A percentile compares a stretch with the other conserved stretches of the same genome.
These are phyloP conservation scores for Mastacembelus armatus DNA, from an alignment of 2,797 vertebrate genomes.

Conservation along the genomic window DNA sequence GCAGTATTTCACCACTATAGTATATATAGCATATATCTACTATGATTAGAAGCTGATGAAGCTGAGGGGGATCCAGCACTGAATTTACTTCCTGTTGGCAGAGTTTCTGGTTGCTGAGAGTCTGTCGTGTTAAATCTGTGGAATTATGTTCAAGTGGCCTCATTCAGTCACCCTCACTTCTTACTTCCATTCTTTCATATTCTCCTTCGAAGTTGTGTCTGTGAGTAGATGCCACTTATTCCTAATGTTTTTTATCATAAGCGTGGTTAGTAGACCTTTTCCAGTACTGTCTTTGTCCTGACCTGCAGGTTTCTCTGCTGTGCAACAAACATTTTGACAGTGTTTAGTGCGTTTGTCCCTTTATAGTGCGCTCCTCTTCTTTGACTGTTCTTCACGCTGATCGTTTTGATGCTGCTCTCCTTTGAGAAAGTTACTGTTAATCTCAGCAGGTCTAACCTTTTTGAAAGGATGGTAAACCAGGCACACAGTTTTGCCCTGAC, in stretches of 20 bases:
- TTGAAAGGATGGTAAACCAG: not conserved
- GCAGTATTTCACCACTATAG: no score
- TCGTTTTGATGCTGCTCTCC: not conserved
- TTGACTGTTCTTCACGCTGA: no score
- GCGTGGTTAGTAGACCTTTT: not conserved
- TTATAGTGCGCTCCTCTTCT: not conserved
- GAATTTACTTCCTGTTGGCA: not conserved
- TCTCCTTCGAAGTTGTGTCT: no score
- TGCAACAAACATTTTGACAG: not conserved
- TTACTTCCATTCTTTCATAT: no score
- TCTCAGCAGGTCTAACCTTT: constrained; percentile 1
- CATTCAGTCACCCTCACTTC: not conserved
- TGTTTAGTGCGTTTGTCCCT: not conserved
- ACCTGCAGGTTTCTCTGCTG: not conserved
- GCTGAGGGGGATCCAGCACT: no score
- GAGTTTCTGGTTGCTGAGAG: not conserved
- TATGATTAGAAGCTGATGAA: no score
- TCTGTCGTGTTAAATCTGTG: no score
- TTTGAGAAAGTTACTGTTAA: not conserved
- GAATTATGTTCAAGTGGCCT: not conserved
- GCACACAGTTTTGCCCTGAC: constrained; percentile 1
- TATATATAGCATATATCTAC: no score
- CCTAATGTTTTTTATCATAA: not conserved
- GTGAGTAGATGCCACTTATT: not conserved
- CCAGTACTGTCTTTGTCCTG: not conserved